Conservation (phyloP, 2,888 invertebrate species). For the Callyntrura sp. region DNA sequence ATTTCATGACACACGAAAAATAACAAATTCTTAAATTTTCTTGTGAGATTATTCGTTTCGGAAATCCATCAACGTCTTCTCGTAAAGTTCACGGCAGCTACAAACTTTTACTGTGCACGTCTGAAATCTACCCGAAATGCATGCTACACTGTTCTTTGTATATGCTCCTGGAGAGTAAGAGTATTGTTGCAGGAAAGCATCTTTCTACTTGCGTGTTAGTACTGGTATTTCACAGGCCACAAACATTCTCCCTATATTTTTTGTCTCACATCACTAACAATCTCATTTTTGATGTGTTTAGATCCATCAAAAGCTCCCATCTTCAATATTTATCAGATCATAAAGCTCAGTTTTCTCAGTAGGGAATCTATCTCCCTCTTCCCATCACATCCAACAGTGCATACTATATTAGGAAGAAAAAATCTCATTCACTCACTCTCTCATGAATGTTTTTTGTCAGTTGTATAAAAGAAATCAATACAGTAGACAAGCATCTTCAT, state of each 20-base stretch:
- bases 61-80: constrained; percentile 62
- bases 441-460: constrained; percentile 41
- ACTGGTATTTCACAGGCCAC: background rate
- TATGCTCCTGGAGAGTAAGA: background rate
- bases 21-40: background rate
- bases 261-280: constrained; percentile 3
- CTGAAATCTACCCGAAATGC: background rate
- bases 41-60: background rate
- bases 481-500: constrained; percentile 19
- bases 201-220: background rate
- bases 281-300: constrained; percentile 61
- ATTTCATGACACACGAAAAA: too few species aligned
- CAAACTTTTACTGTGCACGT: background rate
- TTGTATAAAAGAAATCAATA: constrained; percentile 29
- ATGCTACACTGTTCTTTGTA: background rate
- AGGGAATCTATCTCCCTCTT: constrained; percentile 63
- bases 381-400: constrained; percentile 22
- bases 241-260: background rate
- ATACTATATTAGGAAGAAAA: constrained; percentile 17
- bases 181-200: too few species aligned
- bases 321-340: constrained; percentile 79
- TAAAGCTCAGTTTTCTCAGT: constrained; percentile 76
- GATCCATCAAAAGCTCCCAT: constrained; percentile 74
- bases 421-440: constrained; percentile 24
- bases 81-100: constrained; percentile 45